Conservation (phyloP, 2,888 invertebrate species). For the Tetanocera ferruginea region DNA sequence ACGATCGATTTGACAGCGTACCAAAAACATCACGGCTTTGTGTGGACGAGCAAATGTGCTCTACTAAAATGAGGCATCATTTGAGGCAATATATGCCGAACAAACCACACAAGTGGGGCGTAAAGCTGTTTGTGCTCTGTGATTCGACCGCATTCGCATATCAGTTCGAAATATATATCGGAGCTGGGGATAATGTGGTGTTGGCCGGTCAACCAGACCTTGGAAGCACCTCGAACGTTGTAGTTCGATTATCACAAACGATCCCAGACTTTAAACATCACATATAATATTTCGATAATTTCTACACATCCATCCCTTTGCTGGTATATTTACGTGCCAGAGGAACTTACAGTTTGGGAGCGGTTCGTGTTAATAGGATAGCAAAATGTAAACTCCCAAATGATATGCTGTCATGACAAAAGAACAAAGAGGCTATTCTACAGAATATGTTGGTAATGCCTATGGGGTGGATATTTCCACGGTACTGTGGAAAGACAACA, state of each 20-base stretch:
- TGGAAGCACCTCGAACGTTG: conserved; percentile 22
- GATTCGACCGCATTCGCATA: no score
- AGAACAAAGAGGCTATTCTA: conserved; percentile 8
- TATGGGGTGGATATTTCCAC: conserved; percentile 29
- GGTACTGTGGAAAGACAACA: conserved; percentile 35
- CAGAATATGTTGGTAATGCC: conserved; percentile 25
- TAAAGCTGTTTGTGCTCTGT: no score
- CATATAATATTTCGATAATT: conserved; percentile 35
- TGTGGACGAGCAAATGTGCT: conserved; percentile 24
- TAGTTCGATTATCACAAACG: conserved; percentile 20
- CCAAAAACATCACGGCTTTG: conserved; percentile 15
- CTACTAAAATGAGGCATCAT: conserved; percentile 21
- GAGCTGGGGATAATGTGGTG: conserved; percentile 29
- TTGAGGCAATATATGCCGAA: conserved; percentile 25
- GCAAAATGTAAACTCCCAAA: conserved; percentile 28
- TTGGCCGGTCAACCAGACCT: conserved; percentile 16
- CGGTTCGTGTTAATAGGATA: conserved; percentile 29
- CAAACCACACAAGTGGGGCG: no score
- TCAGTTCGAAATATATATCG: no score
- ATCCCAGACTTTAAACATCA: conserved; percentile 14
- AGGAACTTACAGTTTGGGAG: conserved; percentile 34
- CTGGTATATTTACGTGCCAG: conserved; percentile 26
- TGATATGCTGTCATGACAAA: conserved; percentile 14
- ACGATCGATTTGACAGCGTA: conserved; percentile 37
- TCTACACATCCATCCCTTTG: conserved; percentile 35